Percentiles rank a stretch among this genome's conserved stretches.
Conservation (phyloP, 2,797 vertebrate genomes). For the Clarias fuscus region DNA sequence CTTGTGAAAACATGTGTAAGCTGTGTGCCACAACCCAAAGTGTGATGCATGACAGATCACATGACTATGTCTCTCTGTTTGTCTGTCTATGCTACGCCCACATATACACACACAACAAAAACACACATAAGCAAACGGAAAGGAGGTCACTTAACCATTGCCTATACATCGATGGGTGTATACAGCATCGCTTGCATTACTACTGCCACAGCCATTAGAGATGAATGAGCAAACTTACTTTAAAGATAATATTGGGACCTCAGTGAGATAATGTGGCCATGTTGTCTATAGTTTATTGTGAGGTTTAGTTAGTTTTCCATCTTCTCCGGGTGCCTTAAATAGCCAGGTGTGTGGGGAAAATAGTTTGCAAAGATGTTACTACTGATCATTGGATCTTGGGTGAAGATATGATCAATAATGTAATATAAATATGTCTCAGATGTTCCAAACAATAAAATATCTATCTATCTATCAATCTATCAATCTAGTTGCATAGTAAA, state of each 20-base stretch:
- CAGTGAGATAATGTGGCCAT: neutral
- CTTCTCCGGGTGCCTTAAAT: neutral
- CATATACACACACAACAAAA: neutral
- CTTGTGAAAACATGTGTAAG: neutral
- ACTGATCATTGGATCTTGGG: neutral
- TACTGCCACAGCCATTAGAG: neutral
- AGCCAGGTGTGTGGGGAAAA: neutral
- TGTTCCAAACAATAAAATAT: neutral
- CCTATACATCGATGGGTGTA: neutral
- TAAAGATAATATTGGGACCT: neutral
- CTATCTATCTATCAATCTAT: too few species aligned
- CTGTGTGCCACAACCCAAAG: neutral
- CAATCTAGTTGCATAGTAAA: neutral
- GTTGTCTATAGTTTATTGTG: neutral
- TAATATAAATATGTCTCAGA: neutral
- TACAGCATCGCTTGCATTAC: neutral
- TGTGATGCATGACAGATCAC: slow-evolving; percentile 27
- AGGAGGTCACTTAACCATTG: neutral
- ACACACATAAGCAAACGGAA: neutral
- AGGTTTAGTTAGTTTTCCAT: neutral
- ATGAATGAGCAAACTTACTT: neutral
- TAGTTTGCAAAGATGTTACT: neutral
- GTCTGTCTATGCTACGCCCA: slow-evolving; percentile 9
- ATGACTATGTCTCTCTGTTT: slow-evolving; percentile 29
- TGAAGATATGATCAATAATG: neutral